phyloP scores from a whole-genome alignment of 1,140 invertebrate genomes.

The Diabrotica virgifera region DNA sequence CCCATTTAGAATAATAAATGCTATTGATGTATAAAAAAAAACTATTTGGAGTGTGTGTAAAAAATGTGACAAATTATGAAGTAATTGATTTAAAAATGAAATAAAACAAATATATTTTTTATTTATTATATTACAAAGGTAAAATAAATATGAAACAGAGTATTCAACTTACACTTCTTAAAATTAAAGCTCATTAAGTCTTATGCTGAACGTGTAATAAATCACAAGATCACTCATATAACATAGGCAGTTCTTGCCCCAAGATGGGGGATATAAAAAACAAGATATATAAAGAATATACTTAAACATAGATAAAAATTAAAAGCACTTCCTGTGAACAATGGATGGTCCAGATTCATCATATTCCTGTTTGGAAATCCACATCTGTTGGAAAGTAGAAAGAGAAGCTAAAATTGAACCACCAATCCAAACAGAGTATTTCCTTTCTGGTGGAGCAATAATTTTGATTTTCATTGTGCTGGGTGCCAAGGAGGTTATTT shows the following conservation, averaged over 20 bases:
- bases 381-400: conserved; percentile 84
- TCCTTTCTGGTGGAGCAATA: conserved; percentile 88
- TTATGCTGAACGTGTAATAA: too few relatives aligned
- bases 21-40: too few relatives aligned
- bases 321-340: conserved; percentile 93
- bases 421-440: conserved; percentile 91
- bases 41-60: too few relatives aligned
- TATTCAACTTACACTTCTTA: too few relatives aligned
- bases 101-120: too few relatives aligned
- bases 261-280: conserved; percentile 25
- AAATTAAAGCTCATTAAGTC: too few relatives aligned
- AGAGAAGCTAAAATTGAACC: conserved; percentile 82
- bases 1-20: too few relatives aligned
- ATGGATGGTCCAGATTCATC: conserved; percentile 90
- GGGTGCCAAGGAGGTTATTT: conserved; percentile 75
- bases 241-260: conserved; percentile 35
- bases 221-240: too few relatives aligned
- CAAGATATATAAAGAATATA: conserved; percentile 27
- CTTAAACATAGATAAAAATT: conserved; percentile 52
- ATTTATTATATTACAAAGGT: too few relatives aligned
- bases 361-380: conserved; percentile 90
- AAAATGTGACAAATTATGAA: too few relatives aligned
- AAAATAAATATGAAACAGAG: too few relatives aligned
- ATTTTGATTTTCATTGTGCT: conserved; percentile 91
- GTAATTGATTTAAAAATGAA: too few relatives aligned